A percentile compares a stretch with the other conserved stretches of the same genome.
phyloP scores from a whole-genome alignment of 2,113 vertebrate genomes.

The Sylvietta virens region DNA sequence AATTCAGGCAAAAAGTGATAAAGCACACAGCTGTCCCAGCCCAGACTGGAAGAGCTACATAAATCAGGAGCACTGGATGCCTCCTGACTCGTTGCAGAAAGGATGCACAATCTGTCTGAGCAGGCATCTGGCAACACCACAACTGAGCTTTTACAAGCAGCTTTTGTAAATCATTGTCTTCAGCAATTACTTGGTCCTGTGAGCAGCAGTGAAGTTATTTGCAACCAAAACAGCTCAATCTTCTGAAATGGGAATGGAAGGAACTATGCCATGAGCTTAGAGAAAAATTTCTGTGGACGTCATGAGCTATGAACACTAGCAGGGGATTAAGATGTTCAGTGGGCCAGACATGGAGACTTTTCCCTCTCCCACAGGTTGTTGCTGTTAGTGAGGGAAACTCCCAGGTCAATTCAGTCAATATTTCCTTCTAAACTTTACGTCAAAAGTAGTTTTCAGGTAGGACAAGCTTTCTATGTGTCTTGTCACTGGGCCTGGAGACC shows the following conservation, averaged over 20 bases:
- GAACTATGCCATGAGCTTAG: background rate
- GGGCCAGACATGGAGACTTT: background rate
- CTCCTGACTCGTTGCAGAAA: rapidly evolving
- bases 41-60: background rate
- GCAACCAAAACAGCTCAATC: background rate
- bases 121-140: background rate
- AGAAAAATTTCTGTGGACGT: background rate
- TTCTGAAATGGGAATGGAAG: background rate
- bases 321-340: background rate
- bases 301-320: background rate
- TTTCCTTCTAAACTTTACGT: background rate
- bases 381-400: background rate
- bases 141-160: background rate
- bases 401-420: background rate
- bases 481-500: background rate
- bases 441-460: background rate
- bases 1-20: background rate
- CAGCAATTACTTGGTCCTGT: background rate
- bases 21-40: background rate
- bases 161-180: background rate
- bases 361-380: background rate
- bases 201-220: background rate
- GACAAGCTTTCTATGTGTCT: background rate
- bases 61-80: background rate
- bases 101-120: background rate